Percentiles rank a stretch among this genome's conserved stretches.
Evolutionary conservation across 1,140 invertebrate species (phyloP).

Genomic region (Leptoteleia sp.): DNA sequence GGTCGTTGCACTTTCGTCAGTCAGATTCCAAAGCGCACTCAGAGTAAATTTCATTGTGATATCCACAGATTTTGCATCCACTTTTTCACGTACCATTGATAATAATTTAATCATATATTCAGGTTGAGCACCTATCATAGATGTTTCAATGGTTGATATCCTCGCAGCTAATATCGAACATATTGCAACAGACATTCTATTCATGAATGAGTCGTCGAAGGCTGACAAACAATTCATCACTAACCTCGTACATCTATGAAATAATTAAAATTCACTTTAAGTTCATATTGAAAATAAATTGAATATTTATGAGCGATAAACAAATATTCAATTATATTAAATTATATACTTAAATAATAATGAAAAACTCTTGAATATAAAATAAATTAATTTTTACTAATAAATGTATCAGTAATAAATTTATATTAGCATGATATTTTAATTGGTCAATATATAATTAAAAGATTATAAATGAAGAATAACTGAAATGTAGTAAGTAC

Average conservation of each 20-base stretch:
- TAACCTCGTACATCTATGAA: conserved; percentile 84
- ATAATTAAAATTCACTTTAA: too few relatives aligned
- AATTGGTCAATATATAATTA: too few relatives aligned
- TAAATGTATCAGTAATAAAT: too few relatives aligned
- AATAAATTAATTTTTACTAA: too few relatives aligned
- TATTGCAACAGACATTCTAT: conserved; percentile 91
- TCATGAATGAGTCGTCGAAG: conserved; percentile 88
- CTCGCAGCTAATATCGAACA: conserved; percentile 88
- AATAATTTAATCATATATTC: conserved; percentile 89
- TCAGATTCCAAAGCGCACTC: conserved; percentile 92
- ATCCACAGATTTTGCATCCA: conserved; percentile 84
- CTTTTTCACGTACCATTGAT: conserved; percentile 85
- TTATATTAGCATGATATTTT: too few relatives aligned
- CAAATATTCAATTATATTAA: too few relatives aligned
- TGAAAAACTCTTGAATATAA: too few relatives aligned
- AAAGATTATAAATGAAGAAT: too few relatives aligned
- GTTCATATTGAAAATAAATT: too few relatives aligned
- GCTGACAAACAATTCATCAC: conserved; percentile 89
- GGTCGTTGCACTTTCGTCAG: conserved; percentile 88
- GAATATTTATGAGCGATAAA: too few relatives aligned
- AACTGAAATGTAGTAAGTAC: too few relatives aligned
- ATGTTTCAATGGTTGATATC: conserved; percentile 89
- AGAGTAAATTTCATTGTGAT: conserved; percentile 91
- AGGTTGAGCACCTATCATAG: conserved; percentile 85
- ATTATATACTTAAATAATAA: too few relatives aligned